A percentile compares a stretch with the other conserved stretches of the same genome.
These are phyloP conservation scores for Agriopis leucophaearia DNA, from an alignment of 2,888 invertebrate species.

Conservation along the genomic window DNA sequence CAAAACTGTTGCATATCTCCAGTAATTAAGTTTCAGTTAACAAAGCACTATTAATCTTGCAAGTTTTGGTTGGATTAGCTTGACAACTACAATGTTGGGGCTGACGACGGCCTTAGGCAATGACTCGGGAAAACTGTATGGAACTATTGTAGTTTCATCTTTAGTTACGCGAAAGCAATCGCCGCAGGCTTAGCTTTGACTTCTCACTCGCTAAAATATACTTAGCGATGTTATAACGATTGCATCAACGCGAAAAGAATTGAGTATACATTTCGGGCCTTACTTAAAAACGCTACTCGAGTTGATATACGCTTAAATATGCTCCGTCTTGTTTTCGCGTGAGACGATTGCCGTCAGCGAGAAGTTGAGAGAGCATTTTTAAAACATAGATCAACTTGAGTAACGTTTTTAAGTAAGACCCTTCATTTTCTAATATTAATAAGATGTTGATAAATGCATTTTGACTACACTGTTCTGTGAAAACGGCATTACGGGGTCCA, in stretches of 20 bases:
- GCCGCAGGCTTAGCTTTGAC: not conserved
- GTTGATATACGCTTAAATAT: no score
- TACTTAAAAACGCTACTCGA: no score
- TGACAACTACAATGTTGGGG: conserved; percentile 14
- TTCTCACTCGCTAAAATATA: conserved; percentile 1
- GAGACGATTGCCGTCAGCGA: no score
- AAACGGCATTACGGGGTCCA: not conserved
- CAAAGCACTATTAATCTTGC: conserved; percentile 16
- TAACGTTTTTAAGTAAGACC: no score
- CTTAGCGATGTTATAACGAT: not conserved
- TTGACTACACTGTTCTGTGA: not conserved
- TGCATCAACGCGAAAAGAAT: not conserved
- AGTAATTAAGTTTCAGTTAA: conserved; percentile 37
- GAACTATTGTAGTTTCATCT: not conserved
- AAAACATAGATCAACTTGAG: no score
- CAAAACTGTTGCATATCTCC: conserved; percentile 42
- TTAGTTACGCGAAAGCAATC: not conserved
- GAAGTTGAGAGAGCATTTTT: no score
- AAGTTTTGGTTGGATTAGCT: conserved; percentile 18
- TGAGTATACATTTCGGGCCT: no score
- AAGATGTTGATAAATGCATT: not conserved
- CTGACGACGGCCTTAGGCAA: conserved; percentile 12
- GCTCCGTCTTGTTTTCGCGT: no score
- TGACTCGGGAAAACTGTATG: conserved; percentile 12
- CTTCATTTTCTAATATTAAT: not conserved